Evolutionary conservation across 2,113 vertebrate species (phyloP).

Genomic region (Platycercus adscitus): DNA sequence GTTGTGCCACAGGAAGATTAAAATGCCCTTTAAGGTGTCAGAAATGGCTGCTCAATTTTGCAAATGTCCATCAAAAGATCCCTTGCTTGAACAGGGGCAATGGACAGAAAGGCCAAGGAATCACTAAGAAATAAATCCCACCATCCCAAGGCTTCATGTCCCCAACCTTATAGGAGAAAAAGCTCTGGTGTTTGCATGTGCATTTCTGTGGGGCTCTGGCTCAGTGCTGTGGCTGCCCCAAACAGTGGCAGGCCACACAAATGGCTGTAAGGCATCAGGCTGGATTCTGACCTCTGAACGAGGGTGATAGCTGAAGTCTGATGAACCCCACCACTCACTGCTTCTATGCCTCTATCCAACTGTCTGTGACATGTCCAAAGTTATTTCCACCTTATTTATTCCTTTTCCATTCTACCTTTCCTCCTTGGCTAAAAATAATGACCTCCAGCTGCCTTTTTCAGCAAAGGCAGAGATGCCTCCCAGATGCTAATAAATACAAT

Average conservation of each 20-base stretch:
- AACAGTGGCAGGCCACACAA: background rate
- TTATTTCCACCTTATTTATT: background rate
- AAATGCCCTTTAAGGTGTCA: background rate
- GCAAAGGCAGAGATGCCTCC: background rate
- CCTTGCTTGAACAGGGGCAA: background rate
- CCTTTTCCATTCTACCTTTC: background rate
- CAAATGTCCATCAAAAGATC: background rate
- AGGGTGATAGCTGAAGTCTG: background rate
- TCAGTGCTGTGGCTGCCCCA: background rate
- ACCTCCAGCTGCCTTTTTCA: background rate
- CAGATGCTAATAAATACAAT: background rate
- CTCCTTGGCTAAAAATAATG: background rate
- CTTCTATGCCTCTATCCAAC: background rate
- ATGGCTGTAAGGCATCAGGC: background rate
- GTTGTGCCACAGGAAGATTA: background rate
- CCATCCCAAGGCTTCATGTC: background rate
- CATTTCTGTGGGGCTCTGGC: background rate
- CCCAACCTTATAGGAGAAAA: background rate
- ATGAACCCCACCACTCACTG: background rate
- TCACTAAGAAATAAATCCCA: background rate
- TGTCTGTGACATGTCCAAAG: background rate
- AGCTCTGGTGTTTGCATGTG: background rate
- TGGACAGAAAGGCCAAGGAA: background rate
- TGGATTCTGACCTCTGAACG: fast-evolving
- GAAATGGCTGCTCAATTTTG: background rate